Conservation (phyloP, 2,888 invertebrate species). For the Lepidochitona cinerea region DNA sequence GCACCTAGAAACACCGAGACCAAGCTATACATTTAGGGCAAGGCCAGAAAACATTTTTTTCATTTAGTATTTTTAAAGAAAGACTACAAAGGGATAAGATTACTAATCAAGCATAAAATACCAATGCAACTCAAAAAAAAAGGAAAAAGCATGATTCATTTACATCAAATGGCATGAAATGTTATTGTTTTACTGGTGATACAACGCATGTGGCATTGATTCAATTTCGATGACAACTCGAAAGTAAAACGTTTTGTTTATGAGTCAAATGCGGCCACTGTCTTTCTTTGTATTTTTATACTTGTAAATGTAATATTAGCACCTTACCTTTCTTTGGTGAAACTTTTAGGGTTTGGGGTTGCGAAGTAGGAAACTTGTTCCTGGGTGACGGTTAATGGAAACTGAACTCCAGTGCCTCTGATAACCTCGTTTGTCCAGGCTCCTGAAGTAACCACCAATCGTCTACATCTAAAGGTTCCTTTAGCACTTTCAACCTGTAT, state of each 20-base stretch:
- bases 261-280: background rate
- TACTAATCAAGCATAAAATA: too few species aligned
- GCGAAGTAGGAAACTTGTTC: constrained; percentile 67
- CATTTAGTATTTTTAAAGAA: too few species aligned
- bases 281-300: background rate
- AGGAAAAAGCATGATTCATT: too few species aligned
- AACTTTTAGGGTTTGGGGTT: constrained; percentile 60
- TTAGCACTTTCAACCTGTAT: constrained; percentile 59
- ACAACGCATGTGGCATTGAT: too few species aligned
- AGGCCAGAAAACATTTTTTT: too few species aligned
- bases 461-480: constrained; percentile 54
- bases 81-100: too few species aligned
- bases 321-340: constrained; percentile 61
- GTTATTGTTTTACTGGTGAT: too few species aligned
- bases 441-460: constrained; percentile 63
- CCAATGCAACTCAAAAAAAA: too few species aligned
- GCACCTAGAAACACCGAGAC: constrained; percentile 44
- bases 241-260: too few species aligned
- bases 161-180: too few species aligned
- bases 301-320: too few species aligned
- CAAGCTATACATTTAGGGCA: background rate
- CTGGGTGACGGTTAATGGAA: constrained; percentile 65
- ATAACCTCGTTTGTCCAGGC: constrained; percentile 67
- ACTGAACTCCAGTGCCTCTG: constrained; percentile 58
- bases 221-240: too few species aligned